Base-by-base conservation (phyloP, 1,140 invertebrate genomes). In the Drosophila bocki region DNA sequence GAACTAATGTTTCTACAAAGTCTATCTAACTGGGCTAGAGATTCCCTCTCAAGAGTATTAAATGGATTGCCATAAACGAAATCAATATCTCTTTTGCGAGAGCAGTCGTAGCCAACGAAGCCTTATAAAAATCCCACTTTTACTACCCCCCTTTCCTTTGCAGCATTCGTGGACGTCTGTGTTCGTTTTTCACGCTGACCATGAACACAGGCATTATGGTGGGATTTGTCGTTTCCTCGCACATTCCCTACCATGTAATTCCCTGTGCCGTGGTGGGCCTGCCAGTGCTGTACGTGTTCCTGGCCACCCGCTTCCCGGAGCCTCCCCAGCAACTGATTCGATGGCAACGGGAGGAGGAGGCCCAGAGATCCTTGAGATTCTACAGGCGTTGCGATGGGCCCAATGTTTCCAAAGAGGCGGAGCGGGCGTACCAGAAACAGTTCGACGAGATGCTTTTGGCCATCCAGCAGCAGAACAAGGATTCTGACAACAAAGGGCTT, bases 161-260 rank as follows among this genome's bases (percentile, higher is more conserved):
- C 44, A 92, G 91, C 42, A 78, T 93, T 44, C 90, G 92, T 12
- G 92, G 92, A 7, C 71, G 84, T 13, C 59, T 93, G 7, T 80
- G 83, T 19, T 92, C 92, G 3, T 61, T 92, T 7, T 91, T 91
- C 19, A 64, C 58, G 2, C 56, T 93, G 39, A 54, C 75, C 9
- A 51, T 87, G 29, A 92, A 92, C 41, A 37, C 61, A 22, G 92
- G 92, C 33, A 82, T 92, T 12, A 15, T 93, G 32, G 63, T 80
- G 44, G 91, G 90, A 33, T 92, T 71, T 13, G 71, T 92, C 2
- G 57, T 92, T 0, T 81, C 91, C 7, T 77, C 90, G 1, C 72
- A 91, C 44, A 50, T 93, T 9, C 67, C 82, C 11, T 93, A 91
- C 39, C 75, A 83, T 29, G 51, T 86, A 0, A 91, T 93, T 29